Evolutionary conservation across 2,113 vertebrate genomes (phyloP).

Genomic region (Brachyhypopomus occidentalis): DNA sequence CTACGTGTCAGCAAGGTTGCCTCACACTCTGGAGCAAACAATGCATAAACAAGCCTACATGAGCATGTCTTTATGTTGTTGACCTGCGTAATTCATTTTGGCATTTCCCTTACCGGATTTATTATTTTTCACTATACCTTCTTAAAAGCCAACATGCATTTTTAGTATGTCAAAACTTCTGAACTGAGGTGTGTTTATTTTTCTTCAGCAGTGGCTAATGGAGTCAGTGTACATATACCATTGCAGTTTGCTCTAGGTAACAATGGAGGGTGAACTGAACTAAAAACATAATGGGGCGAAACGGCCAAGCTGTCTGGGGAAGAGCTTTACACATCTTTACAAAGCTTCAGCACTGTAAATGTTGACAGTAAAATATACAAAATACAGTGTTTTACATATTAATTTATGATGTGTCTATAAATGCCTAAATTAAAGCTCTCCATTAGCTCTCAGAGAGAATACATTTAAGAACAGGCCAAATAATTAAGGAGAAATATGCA

Average conservation of each 20-base stretch:
- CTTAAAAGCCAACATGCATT: too few species aligned
- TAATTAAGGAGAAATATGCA: conserved; percentile 3
- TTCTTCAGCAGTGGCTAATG: too few species aligned
- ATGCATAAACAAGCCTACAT: background rate
- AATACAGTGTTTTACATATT: background rate
- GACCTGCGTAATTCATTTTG: background rate
- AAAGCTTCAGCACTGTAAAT: background rate
- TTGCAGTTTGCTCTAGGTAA: too few species aligned
- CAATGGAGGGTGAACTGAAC: too few species aligned
- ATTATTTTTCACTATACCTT: too few species aligned
- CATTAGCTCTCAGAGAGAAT: background rate
- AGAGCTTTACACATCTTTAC: background rate
- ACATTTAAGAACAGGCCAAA: background rate
- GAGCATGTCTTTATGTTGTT: conserved; percentile 11
- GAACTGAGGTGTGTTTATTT: too few species aligned
- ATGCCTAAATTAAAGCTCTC: background rate
- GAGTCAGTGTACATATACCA: too few species aligned
- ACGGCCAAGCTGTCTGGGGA: background rate
- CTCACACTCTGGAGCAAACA: conserved; percentile 1
- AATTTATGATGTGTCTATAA: background rate
- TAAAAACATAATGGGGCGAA: background rate
- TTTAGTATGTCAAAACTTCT: too few species aligned
- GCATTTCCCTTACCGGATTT: too few species aligned
- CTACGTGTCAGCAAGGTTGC: conserved; percentile 3
- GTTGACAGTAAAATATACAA: background rate